Evolutionary conservation across 2,888 invertebrate species (phyloP).

Genomic region (Cheilosia vernalis): DNA sequence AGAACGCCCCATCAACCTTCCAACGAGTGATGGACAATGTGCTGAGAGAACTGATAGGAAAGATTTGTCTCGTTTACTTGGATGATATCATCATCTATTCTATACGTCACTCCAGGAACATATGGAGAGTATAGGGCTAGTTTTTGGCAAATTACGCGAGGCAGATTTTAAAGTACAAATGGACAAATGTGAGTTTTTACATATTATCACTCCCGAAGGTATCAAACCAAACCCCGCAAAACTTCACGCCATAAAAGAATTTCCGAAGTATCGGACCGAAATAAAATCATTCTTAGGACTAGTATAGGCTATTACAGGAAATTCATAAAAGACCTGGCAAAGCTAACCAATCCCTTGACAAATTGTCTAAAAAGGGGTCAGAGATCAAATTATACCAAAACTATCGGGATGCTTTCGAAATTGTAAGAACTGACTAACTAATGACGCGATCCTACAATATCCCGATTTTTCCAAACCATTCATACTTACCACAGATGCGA

Average conservation of each 20-base stretch:
- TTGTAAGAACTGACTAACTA: not conserved
- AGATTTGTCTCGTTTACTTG: conserved; percentile 21
- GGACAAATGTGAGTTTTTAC: conserved; percentile 24
- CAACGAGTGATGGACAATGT: conserved; percentile 35
- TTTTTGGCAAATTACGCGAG: conserved; percentile 75
- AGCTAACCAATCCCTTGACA: not conserved
- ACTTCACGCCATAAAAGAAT: conserved; percentile 12
- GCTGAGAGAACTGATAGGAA: conserved; percentile 1
- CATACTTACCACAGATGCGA: not conserved
- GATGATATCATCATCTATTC: conserved; percentile 29
- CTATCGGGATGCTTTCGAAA: not conserved
- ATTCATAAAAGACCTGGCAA: conserved; percentile 1
- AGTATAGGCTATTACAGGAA: not conserved
- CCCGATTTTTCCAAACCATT: not conserved
- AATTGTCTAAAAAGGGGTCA: no score
- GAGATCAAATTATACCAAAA: no score
- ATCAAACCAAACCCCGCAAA: conserved; percentile 26
- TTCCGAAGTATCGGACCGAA: conserved; percentile 2
- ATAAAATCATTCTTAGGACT: conserved; percentile 19
- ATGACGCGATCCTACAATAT: not conserved
- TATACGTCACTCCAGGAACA: conserved; percentile 31
- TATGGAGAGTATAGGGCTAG: conserved; percentile 33
- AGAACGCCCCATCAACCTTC: conserved; percentile 26
- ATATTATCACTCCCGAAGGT: conserved; percentile 11
- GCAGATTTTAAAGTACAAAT: conserved; percentile 76